Conservation (phyloP, 2,113 vertebrate species). For the Fulmarus glacialis region DNA sequence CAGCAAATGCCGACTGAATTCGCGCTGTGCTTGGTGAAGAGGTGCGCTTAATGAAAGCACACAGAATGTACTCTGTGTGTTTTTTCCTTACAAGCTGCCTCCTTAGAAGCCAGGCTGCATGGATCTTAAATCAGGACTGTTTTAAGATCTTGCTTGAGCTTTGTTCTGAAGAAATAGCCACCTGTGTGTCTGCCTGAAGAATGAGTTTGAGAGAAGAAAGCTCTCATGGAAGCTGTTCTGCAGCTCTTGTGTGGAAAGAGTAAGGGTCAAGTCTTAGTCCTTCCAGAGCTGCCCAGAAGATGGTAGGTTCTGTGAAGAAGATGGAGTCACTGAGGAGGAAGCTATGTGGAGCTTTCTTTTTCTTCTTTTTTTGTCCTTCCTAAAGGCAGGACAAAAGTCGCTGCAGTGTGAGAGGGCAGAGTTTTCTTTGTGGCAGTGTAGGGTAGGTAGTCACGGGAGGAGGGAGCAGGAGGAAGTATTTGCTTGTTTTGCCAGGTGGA, state of each 20-base stretch:
- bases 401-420: not conserved
- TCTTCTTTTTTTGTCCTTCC: not conserved
- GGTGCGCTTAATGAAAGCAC: not conserved
- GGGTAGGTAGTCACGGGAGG: not conserved
- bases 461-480: not conserved
- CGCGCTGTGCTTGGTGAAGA: not conserved
- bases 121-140: not conserved
- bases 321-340: not conserved
- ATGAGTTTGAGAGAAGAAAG: not conserved
- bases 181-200: not conserved
- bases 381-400: not conserved
- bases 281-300: not conserved
- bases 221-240: not conserved
- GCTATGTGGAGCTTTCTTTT: rapidly evolving
- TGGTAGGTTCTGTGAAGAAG: not conserved
- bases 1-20: not conserved
- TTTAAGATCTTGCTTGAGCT: not conserved
- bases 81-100: not conserved
- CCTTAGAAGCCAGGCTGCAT: not conserved
- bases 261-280: not conserved
- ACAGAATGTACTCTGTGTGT: not conserved
- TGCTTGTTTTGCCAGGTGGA: not conserved
- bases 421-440: not conserved
- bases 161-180: not conserved
- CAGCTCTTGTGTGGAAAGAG: not conserved